Conservation (phyloP, 2,113 vertebrate species). For the Polypterus senegalus region DNA sequence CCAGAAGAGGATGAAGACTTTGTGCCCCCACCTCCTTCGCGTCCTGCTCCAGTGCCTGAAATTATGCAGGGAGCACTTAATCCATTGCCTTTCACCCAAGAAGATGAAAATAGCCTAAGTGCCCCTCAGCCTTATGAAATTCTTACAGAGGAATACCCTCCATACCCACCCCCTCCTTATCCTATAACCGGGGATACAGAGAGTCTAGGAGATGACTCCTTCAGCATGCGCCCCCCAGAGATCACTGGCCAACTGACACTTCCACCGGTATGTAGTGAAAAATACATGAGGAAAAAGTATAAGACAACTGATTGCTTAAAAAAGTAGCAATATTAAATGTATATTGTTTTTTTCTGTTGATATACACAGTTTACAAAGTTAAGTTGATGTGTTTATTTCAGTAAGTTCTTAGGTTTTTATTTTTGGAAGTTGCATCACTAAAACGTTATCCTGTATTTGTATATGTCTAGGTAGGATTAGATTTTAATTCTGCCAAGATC, state of each 20-base stretch:
- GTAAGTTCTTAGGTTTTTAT: too few species aligned
- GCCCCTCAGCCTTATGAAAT: slow-evolving; percentile 54
- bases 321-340: too few species aligned
- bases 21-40: slow-evolving; percentile 39
- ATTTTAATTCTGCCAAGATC: too few species aligned
- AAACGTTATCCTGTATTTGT: too few species aligned
- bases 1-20: slow-evolving; percentile 38
- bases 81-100: slow-evolving; percentile 18
- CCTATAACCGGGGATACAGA: slow-evolving; percentile 80
- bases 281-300: too few species aligned
- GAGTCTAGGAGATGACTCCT: slow-evolving; percentile 61
- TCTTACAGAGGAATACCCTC: slow-evolving; percentile 85
- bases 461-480: too few species aligned
- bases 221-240: slow-evolving; percentile 81
- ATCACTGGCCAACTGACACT: slow-evolving; percentile 81
- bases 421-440: too few species aligned
- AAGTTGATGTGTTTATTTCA: too few species aligned
- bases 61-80: slow-evolving; percentile 27
- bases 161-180: slow-evolving; percentile 87
- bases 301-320: too few species aligned
- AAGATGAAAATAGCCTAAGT: slow-evolving; percentile 33
- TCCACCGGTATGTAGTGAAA: slow-evolving; percentile 67
- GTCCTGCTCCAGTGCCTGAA: slow-evolving; percentile 52
- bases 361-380: too few species aligned
- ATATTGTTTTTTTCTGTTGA: too few species aligned